Evolutionary conservation across 2,888 invertebrate genomes (phyloP), one percentile per base, ranked within the genome.

Genomic region (Muschampia plurimacula): DNA sequence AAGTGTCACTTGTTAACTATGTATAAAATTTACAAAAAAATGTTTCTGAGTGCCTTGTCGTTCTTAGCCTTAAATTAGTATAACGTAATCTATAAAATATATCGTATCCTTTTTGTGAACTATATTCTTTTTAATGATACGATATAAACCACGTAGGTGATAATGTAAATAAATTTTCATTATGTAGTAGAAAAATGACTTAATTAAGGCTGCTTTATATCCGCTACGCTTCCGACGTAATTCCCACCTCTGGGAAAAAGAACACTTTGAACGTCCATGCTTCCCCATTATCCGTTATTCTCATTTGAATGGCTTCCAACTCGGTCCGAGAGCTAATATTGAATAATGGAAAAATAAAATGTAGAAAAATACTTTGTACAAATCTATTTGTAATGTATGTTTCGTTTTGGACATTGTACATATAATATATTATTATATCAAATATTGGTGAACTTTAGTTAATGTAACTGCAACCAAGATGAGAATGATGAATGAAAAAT

Each of bases 231-330:
- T 72, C 74, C 66, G 68, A 22, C 74, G 67, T 74, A 74, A 76
- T 75, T 74, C 76, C 74, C 75, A 76, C 75, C 74, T 76, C 75
- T 76, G 76, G 74, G 76, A 76, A 74, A 66, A 74, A 69, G 74
- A 57, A 68, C 67, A 75, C 75, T 75, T 66, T 73, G 68, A 76
- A 65, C 72, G 72, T 71, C 67, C 72, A 59, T 72, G 72, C 73
- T 74, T 66, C 49, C 44, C 68, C 49, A 74, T 72, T 75, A 72
- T 22, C 75, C 72, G 75, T 74, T 74, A 72, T 46, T 72, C 44
- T 57, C 41, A 67, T 63, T 72, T 52, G 67, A 72, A 55, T 39
- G 39, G 39, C 39, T 39, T 5, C 39, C 39, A 39, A 39, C 39
- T 2, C 2, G 39, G 39, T 2, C 39, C 6, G 6, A 39, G 6